Base-by-base conservation (phyloP, 2,888 invertebrate genomes). In the Oithona nana region DNA sequence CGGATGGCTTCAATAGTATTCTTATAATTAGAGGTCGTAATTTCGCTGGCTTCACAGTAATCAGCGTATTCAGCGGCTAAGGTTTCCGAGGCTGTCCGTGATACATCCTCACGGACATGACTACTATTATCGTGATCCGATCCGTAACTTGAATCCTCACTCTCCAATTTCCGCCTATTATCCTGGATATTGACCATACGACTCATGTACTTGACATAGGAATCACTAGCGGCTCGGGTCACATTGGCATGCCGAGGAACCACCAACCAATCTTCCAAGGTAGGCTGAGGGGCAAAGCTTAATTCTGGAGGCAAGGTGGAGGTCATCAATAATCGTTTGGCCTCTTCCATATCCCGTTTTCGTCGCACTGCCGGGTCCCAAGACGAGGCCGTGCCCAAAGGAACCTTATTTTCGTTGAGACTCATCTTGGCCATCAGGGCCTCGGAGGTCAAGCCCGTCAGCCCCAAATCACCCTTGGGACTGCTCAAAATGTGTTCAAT, bases 81-180 rank as follows among this genome's bases (percentile, higher is more conserved):
- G 1, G 88, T 88, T 72, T 88, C 88, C 59, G 87, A 87, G 28
- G 83, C 81, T 1, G 88, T 88, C 66, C 88, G 78, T 51, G 84
- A 84, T 29, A 88, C 84, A 70, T 86, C 83, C 66, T 83, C 80
- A n/a, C n/a, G n/a, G n/a, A n/a, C n/a, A 73, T 87, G 87, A 31
- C 76, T 54, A 57, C 60, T 26, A 60, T 69, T 67, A 64, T 73
- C 73, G 59, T 68, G 69, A 73, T 88, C 86, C 24, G 86, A 87
- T 75, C 88, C 88, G 74, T 88, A 88, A 71, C 86, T 86, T 63
- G 86, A 87, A 74, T 88, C 88, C 70, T 86, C 87, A 20, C 71
- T 71, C 59, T 72, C 71, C 59, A 71, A 66, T 54, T 68, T 68
- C 8, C 68, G 64, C 22, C 66, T 54, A 51, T 39, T 39, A 16